Evolutionary conservation across 2,797 vertebrate species (phyloP), one percentile per base, ranked within the genome.

Genomic region (Microctenopoma stevenorrisi): DNA sequence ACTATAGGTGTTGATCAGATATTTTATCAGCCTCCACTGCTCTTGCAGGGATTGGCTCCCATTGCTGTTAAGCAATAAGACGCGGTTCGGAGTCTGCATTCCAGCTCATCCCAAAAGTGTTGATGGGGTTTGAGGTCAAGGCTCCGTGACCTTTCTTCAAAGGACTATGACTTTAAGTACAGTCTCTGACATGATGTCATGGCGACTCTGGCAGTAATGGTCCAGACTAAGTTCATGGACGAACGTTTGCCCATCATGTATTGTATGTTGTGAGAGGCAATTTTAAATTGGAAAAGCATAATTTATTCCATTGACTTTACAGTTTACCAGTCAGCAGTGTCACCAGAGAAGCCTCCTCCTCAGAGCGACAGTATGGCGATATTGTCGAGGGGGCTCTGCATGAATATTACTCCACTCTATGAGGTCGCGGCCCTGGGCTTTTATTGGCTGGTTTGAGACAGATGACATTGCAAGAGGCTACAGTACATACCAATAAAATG

Each of bases 401-500:
- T 75, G 77, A 74, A 72, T 79, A 74, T 86, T 66, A 50, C 81
- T 67, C 40, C 43, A 5, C 74, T 76, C 54, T 35, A 16, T 4
- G 70, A 75, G 91, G 88, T 93, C 90, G 91, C 89, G 89, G 86
- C 89, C 68, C 52, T 0, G 0, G 72, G 80, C 65, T 82, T 92
- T 90, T 89, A 91, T 88, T 84, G 81, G 88, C 73, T 55, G 68
- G 47, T 75, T 84, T 80, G 85, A 89, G 88, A 90, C 89, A 78
- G 85, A 88, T 88, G 90, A 91, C 92, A 86, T 89, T 82, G 88
- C 77, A 61, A 85, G 89, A 85, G 71, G 82, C 86, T 68, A 77
- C 86, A 74, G 86, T 81, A 87, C 89, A 85, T 88, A 81, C 83
- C 88, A 85, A 88, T 92, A 89, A 90, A 91, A 90, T 89, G 69